These are phyloP conservation scores for Melanotaenia duboulayi DNA, from an alignment of 2,113 vertebrate species.

Conservation along the genomic window DNA sequence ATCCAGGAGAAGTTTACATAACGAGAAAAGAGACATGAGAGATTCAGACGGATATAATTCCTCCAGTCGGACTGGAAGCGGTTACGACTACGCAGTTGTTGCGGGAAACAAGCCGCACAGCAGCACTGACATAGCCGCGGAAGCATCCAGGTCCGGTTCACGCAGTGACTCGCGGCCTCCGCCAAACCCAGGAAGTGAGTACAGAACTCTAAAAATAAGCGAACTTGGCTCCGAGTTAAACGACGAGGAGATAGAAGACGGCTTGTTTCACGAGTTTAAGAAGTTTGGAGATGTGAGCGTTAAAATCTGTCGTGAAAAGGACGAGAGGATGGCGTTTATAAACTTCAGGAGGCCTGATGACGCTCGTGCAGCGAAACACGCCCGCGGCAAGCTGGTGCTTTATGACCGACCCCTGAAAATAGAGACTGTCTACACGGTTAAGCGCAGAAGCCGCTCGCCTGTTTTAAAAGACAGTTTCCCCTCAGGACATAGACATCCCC, in stretches of 20 bases:
- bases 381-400: constrained; percentile 91
- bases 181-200: constrained; percentile 84
- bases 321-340: constrained; percentile 93
- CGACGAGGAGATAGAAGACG: constrained; percentile 96
- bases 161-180: constrained; percentile 78
- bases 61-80: constrained; percentile 82
- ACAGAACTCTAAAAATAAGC: constrained; percentile 96
- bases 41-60: constrained; percentile 84
- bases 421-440: constrained; percentile 88
- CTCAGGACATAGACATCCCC: constrained; percentile 79
- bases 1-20: constrained; percentile 81
- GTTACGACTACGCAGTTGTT: constrained; percentile 76
- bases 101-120: constrained; percentile 54
- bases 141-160: constrained; percentile 71
- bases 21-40: constrained; percentile 85
- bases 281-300: constrained; percentile 97
- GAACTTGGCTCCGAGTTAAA: constrained; percentile 93
- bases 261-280: constrained; percentile 96
- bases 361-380: constrained; percentile 93
- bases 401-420: constrained; percentile 95
- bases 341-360: constrained; percentile 95
- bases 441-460: constrained; percentile 89
- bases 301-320: constrained; percentile 91
- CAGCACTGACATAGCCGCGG: constrained; percentile 61
- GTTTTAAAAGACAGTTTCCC: constrained; percentile 87